Evolutionary conservation across 2,888 invertebrate species (phyloP).

Genomic region (Gnatocerus cornutus): DNA sequence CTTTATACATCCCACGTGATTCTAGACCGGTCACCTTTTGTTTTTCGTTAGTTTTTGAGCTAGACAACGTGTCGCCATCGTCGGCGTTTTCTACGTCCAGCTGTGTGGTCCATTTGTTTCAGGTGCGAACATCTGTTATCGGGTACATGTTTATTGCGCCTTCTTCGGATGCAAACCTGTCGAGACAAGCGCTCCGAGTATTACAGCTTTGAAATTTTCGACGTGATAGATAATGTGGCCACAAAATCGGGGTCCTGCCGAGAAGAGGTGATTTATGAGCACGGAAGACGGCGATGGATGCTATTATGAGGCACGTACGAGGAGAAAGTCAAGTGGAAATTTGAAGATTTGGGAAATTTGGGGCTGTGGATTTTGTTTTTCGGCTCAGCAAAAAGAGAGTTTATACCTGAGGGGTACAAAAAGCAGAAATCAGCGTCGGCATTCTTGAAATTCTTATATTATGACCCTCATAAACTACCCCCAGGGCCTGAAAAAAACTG

Average conservation of each 20-base stretch:
- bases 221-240: constrained; percentile 41
- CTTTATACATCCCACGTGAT: too few species aligned
- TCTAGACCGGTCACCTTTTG: too few species aligned
- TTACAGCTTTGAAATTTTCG: constrained; percentile 28
- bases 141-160: constrained; percentile 45
- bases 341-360: too few species aligned
- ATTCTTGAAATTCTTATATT: too few species aligned
- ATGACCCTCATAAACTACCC: too few species aligned
- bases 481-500: too few species aligned
- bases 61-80: constrained; percentile 36
- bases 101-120: constrained; percentile 45
- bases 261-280: constrained; percentile 35
- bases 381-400: too few species aligned
- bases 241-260: constrained; percentile 21
- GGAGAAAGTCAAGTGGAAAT: constrained; percentile 2
- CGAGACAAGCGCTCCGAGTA: constrained; percentile 28
- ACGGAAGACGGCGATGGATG: constrained; percentile 11
- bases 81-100: constrained; percentile 23
- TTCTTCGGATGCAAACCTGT: constrained; percentile 39
- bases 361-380: too few species aligned
- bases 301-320: constrained; percentile 33
- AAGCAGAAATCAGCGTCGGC: too few species aligned
- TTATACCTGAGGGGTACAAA: too few species aligned
- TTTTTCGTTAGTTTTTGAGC: background rate
- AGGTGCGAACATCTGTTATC: constrained; percentile 47